Conservation (phyloP, 2,888 invertebrate species). For the Acanthosepion lycidas region DNA sequence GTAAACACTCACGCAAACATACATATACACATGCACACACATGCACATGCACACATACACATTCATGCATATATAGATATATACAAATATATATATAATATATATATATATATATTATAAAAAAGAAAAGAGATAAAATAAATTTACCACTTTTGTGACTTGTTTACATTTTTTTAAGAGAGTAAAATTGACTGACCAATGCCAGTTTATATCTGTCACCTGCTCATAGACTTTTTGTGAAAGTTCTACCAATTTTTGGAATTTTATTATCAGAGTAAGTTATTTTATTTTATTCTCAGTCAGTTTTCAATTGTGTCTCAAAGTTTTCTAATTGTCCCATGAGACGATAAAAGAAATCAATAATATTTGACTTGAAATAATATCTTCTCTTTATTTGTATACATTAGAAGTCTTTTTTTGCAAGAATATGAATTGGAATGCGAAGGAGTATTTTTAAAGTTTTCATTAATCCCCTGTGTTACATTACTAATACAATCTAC, state of each 20-base stretch:
- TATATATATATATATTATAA: neutral
- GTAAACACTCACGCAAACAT: neutral
- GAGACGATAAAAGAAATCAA: neutral
- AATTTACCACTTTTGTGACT: neutral
- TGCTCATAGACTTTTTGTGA: neutral
- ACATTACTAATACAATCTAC: neutral
- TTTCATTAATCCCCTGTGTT: neutral
- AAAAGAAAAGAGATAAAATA: neutral
- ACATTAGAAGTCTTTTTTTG: neutral
- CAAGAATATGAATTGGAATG: neutral
- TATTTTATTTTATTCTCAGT: neutral
- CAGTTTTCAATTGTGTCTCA: neutral
- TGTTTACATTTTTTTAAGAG: neutral
- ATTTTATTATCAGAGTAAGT: conserved; percentile 33
- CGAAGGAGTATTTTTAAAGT: neutral
- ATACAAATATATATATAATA: neutral
- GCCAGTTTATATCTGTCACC: neutral
- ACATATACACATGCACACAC: neutral
- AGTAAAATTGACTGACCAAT: neutral
- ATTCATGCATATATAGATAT: neutral
- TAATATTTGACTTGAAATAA: neutral
- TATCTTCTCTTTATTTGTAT: neutral
- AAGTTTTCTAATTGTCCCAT: neutral
- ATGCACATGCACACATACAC: neutral
- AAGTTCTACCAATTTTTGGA: conserved; percentile 33